Evolutionary conservation across 1,140 invertebrate species (phyloP).

Genomic region (Eciton burchellii): DNA sequence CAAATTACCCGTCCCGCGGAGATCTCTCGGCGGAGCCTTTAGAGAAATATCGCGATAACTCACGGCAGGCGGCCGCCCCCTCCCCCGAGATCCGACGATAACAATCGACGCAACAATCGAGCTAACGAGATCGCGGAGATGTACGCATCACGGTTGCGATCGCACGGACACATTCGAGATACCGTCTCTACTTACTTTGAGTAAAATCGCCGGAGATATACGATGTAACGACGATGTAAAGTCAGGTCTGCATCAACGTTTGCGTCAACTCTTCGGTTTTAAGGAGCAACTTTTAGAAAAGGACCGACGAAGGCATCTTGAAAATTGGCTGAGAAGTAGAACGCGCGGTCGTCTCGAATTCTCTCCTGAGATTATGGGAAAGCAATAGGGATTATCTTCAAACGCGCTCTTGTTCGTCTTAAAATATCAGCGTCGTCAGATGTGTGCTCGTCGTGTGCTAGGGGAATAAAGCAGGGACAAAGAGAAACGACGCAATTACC

Average conservation of each 20-base stretch:
- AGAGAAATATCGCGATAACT: conserved; percentile 37
- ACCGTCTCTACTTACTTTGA: neutral
- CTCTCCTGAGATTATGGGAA: neutral
- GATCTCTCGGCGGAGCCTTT: conserved; percentile 16
- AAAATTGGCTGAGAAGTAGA: conserved; percentile 13
- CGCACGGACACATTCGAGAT: neutral
- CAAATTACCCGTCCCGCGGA: conserved; percentile 31
- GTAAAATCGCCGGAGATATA: neutral
- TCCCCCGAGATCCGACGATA: neutral
- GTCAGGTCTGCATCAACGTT: neutral
- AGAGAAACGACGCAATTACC: too few relatives aligned
- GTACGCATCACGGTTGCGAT: neutral
- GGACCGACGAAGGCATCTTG: neutral
- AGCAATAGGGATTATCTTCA: conserved; percentile 19
- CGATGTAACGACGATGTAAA: neutral
- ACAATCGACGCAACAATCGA: conserved; percentile 17
- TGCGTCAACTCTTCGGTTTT: too few relatives aligned
- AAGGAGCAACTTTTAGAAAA: neutral
- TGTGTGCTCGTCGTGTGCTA: neutral
- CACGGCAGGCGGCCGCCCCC: neutral
- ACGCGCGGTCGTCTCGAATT: conserved; percentile 4
- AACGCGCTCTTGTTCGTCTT: neutral
- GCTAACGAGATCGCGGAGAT: neutral
- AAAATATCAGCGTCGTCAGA: conserved; percentile 6
- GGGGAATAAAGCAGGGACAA: too few relatives aligned